Conservation (phyloP, 2,113 vertebrate genomes). For the Tychaedon coryphoeus region DNA sequence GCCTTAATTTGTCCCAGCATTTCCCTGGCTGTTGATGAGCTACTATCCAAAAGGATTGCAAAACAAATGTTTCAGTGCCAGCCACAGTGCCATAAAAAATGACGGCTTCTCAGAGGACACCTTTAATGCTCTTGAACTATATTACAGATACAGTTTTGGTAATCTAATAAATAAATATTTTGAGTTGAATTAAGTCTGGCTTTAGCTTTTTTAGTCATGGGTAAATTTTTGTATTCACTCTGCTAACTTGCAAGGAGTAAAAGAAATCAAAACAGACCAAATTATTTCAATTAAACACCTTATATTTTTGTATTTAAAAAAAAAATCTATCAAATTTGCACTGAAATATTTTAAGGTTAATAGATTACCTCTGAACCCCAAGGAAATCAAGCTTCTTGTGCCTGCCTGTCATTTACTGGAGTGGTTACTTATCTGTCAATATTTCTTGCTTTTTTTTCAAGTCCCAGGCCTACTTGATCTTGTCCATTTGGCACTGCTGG, state of each 20-base stretch:
- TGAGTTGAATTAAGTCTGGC: background rate
- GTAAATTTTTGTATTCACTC: background rate
- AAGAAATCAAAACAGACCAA: slow-evolving; percentile 40
- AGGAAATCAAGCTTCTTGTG: slow-evolving; percentile 66
- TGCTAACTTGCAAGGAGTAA: background rate
- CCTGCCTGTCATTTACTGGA: slow-evolving; percentile 75
- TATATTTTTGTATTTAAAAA: background rate
- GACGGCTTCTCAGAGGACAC: slow-evolving; percentile 13
- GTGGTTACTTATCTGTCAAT: slow-evolving; percentile 80
- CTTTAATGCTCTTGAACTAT: slow-evolving; percentile 13
- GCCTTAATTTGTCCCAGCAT: background rate
- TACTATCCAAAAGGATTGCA: background rate
- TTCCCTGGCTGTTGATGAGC: background rate
- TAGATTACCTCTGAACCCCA: slow-evolving; percentile 71
- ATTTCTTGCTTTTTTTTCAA: slow-evolving; percentile 75
- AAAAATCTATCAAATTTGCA: slow-evolving; percentile 47
- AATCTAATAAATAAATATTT: background rate
- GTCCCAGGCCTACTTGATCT: slow-evolving; percentile 82
- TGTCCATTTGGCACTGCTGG: slow-evolving; percentile 78
- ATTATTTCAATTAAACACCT: slow-evolving; percentile 65
- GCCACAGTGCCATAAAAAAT: background rate
- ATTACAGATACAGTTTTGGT: background rate
- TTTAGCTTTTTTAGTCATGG: background rate
- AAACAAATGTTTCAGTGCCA: background rate
- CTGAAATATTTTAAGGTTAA: slow-evolving; percentile 68